Base-by-base conservation (phyloP, 2,113 vertebrate species). In the Gallinago media region DNA sequence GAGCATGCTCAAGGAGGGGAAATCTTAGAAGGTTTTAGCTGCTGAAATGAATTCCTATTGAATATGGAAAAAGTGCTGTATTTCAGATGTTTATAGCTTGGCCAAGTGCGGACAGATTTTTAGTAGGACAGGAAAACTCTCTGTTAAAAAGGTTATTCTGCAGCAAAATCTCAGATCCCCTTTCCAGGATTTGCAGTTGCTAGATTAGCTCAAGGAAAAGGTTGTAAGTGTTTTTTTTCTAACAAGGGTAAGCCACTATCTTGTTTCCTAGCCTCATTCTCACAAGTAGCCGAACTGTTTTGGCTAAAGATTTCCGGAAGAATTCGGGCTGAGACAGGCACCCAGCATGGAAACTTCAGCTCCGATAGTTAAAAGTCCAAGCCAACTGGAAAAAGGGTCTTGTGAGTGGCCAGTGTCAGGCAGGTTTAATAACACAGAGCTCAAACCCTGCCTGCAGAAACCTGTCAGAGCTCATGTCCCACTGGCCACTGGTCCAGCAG, bases 121-220 rank as follows among this genome's bases (percentile, higher is more conserved):
- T 94, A 81, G 82, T 94, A 94, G 92, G 80, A 84, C 91, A 81
- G 86, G 91, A 96, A 96, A 92, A 76, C 79, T 88, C 93, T 93
- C 92, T 96, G 96, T n/a, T 95, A 76, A 92, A 92, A 75, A 91
- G 74, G 95, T 96, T 96, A 92, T 77, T 94, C 79, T 88, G 83
- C 88, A 88, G 95, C 72, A 84, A 70, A 96, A 85, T 93, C 78
- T 78, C 87, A 70, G 77, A 52, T 88, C 73, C 65, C 85, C 19
- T 59, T 93, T 95, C 90, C 79, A 96, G 93, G 84, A 77, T 95
- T 95, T 82, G 66, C 76, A 93, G 73, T 94, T 92, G 80, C 79
- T 74, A 92, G 88, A 87, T 92, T 77, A 95, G 76, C 77, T 87
- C 79, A 89, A 93, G 86, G 95, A 66, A 94, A 78, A 95, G 83